These are phyloP conservation scores for Hedychridium roseum DNA, from an alignment of 2,888 invertebrate genomes.

Conservation along the genomic window DNA sequence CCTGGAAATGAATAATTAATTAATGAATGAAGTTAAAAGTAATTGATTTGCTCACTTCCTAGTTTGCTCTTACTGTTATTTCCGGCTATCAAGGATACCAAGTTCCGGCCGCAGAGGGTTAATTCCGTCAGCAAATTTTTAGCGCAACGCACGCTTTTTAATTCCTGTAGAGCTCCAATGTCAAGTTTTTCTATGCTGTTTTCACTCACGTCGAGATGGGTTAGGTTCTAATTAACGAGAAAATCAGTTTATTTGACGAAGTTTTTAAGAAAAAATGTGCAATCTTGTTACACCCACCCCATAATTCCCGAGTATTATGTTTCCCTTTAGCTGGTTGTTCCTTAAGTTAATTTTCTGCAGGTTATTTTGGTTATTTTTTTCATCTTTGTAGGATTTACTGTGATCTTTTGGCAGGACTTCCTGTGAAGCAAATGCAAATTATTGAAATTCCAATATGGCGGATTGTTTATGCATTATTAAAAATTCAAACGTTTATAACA, in stretches of 20 bases:
- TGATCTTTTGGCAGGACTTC: slow-evolving; percentile 52
- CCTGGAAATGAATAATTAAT: slow-evolving; percentile 69
- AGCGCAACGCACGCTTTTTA: slow-evolving; percentile 80
- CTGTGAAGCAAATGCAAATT: slow-evolving; percentile 25
- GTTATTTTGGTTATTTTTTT: slow-evolving; percentile 49
- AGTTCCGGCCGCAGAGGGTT: slow-evolving; percentile 78
- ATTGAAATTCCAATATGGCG: neutral
- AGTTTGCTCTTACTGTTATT: slow-evolving; percentile 73
- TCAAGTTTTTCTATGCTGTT: slow-evolving; percentile 85
- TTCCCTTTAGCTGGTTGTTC: slow-evolving; percentile 81
- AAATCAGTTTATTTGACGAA: slow-evolving; percentile 2
- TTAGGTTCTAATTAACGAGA: slow-evolving; percentile 71
- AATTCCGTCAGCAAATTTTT: slow-evolving; percentile 80
- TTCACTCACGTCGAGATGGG: slow-evolving; percentile 83
- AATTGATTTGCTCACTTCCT: neutral
- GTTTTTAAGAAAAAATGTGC: neutral
- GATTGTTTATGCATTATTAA: neutral
- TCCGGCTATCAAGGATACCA: slow-evolving; percentile 81
- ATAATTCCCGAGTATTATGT: slow-evolving; percentile 85
- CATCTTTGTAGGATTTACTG: slow-evolving; percentile 47
- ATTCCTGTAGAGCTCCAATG: slow-evolving; percentile 78
- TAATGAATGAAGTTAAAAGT: slow-evolving; percentile 2
- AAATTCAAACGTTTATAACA: neutral
- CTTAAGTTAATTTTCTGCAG: slow-evolving; percentile 79
- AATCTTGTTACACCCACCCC: slow-evolving; percentile 70